Base-by-base conservation (phyloP, 2,888 invertebrate genomes). In the Eilema caniola region DNA sequence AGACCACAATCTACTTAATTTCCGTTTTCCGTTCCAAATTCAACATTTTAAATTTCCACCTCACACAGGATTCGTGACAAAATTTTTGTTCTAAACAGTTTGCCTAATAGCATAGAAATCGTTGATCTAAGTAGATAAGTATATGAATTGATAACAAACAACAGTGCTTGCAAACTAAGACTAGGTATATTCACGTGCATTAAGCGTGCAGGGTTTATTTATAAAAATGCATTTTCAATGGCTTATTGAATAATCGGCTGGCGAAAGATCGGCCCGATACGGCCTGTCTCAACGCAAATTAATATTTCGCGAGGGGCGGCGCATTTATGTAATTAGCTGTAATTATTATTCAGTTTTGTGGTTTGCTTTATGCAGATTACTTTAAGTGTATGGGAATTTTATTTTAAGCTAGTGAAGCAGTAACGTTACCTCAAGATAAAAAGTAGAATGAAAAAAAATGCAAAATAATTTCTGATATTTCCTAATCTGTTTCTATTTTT, bases 161-260 rank as follows among this genome's bases (percentile, higher is more conserved):
- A 20, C 28, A 41, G 14, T 11, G 14, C 16, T 3, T 41, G 12
- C 23, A 12, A 25, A 11, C 10, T n/a, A 61, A 47, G 11, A 47
- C n/a, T n/a, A n/a, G 61, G 5, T 25, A 33, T 23, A 47, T 57
- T 37, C 37, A 53, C 81, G 83, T 77, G 79, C 77, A 77, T 79
- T 83, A 83, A 83, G 80, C 84, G 71, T 77, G 70, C 65, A 61
- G 69, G 33, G 78, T 84, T 85, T 87, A 86, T 86, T 81, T 83
- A 80, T 79, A 81, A 88, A 88, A 89, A 87, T 85, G 78, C 80
- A 81, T 87, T 85, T 83, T 88, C 87, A 90, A 89, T 90, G 85
- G 89, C 86, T 90, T 91, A 93, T 93, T 94, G 90, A 93, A 93
- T 93, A 89, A 93, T 90, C 89, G 88, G 80, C 82, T 81, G 82